phyloP scores from a whole-genome alignment of 2,797 vertebrate species.

The Helicolenus hilgendorfi region DNA sequence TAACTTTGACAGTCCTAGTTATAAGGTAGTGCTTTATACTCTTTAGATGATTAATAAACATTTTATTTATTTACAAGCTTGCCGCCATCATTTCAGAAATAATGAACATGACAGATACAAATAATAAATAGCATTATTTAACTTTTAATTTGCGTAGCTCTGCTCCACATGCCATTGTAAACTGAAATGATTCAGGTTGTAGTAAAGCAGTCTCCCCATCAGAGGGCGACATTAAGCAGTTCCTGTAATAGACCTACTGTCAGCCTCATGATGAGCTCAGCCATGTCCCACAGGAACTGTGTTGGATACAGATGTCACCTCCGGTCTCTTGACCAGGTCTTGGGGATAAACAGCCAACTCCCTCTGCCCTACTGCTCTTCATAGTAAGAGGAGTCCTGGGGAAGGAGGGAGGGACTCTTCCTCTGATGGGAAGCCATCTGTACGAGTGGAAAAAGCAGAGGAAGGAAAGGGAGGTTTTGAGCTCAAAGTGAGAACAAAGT shows the following conservation, averaged over 20 bases:
- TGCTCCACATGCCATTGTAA: not conserved
- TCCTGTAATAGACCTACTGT: not conserved
- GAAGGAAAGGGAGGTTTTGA: conserved; percentile 73
- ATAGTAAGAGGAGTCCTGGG: conserved; percentile 37
- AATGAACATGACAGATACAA: not conserved
- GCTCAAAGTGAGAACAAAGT: conserved; percentile 36
- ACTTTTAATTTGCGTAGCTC: not conserved
- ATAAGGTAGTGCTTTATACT: not conserved
- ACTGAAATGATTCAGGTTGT: conserved; percentile 13
- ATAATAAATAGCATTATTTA: not conserved
- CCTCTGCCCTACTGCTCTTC: conserved; percentile 24
- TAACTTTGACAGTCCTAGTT: not conserved
- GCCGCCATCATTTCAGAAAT: not conserved
- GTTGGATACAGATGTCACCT: conserved; percentile 67
- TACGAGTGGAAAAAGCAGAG: conserved; percentile 58
- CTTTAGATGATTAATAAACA: not conserved
- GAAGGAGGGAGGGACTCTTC: conserved; percentile 43
- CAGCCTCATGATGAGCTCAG: conserved; percentile 44
- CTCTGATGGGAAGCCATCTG: conserved; percentile 63
- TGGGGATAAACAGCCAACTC: conserved; percentile 25
- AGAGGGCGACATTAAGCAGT: conserved; percentile 47
- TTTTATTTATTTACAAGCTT: not conserved
- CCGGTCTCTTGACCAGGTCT: conserved; percentile 35
- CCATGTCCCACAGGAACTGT: conserved; percentile 38
- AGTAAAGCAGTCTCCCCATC: conserved; percentile 48